Conservation (phyloP, 2,888 invertebrate species). For the Lissonota sp. region DNA sequence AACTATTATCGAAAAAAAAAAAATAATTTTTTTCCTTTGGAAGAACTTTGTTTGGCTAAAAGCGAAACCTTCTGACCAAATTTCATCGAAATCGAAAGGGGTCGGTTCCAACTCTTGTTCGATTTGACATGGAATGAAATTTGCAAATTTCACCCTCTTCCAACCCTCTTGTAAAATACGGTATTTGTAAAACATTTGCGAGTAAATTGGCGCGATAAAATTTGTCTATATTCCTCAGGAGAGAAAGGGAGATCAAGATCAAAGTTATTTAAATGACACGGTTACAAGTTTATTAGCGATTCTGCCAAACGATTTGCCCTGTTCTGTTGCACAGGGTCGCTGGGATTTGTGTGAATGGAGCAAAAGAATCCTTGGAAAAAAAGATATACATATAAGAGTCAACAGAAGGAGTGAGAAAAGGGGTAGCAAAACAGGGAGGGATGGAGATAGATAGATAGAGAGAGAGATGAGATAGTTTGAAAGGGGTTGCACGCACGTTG, state of each 20-base stretch:
- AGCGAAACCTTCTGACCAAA: too few species aligned
- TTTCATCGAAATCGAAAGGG: too few species aligned
- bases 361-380: constrained; percentile 31
- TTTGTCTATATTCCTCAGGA: constrained; percentile 22
- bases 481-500: constrained; percentile 56
- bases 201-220: constrained; percentile 27
- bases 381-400: background rate
- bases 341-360: constrained; percentile 40
- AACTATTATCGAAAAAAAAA: too few species aligned
- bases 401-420: background rate
- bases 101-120: too few species aligned
- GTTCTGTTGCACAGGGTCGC: constrained; percentile 36
- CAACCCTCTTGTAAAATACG: background rate
- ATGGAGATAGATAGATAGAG: constrained; percentile 22
- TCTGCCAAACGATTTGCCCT: constrained; percentile 32
- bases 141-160: background rate
- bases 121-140: too few species aligned
- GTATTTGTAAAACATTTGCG: background rate
- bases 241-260: background rate
- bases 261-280: constrained; percentile 38
- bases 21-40: too few species aligned
- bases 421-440: constrained; percentile 11
- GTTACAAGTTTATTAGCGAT: constrained; percentile 50
- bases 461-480: constrained; percentile 30
- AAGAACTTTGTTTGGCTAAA: too few species aligned